Conservation (phyloP, 1,140 invertebrate genomes). For the Cardiocondyla obscurior region DNA sequence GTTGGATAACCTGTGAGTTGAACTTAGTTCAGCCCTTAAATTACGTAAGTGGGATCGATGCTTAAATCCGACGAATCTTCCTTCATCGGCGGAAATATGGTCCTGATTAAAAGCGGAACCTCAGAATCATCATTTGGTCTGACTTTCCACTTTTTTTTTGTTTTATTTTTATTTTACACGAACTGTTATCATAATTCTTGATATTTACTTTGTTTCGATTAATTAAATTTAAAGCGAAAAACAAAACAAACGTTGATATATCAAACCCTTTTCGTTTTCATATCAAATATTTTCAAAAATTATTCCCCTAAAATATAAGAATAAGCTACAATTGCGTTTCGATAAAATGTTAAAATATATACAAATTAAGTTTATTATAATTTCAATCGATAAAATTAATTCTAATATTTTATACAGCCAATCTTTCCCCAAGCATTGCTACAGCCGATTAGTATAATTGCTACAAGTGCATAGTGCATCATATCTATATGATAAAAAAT, state of each 20-base stretch:
- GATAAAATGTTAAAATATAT: background rate
- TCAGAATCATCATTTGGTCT: slow-evolving; percentile 39
- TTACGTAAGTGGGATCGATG: slow-evolving; percentile 51
- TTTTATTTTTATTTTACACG: background rate
- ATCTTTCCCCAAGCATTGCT: slow-evolving; percentile 35
- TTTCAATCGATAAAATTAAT: background rate
- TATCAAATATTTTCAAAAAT: background rate
- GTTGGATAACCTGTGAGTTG: slow-evolving; percentile 21
- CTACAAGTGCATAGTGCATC: slow-evolving; percentile 44
- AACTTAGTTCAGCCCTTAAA: slow-evolving; percentile 51
- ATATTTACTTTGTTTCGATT: background rate
- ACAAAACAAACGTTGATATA: background rate
- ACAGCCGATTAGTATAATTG: slow-evolving; percentile 33
- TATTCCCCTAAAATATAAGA: background rate
- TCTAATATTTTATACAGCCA: background rate
- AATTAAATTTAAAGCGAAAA: background rate
- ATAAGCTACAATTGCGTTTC: background rate
- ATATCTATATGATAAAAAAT: slow-evolving; percentile 2
- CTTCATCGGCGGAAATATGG: slow-evolving; percentile 39
- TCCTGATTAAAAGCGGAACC: slow-evolving; percentile 48
- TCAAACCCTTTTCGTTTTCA: background rate
- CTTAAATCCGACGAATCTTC: slow-evolving; percentile 44
- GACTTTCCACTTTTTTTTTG: slow-evolving; percentile 34
- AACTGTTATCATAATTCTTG: background rate
- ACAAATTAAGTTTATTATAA: background rate